Conservation (phyloP, 2,797 vertebrate genomes). For the Fundulus diaphanus region DNA sequence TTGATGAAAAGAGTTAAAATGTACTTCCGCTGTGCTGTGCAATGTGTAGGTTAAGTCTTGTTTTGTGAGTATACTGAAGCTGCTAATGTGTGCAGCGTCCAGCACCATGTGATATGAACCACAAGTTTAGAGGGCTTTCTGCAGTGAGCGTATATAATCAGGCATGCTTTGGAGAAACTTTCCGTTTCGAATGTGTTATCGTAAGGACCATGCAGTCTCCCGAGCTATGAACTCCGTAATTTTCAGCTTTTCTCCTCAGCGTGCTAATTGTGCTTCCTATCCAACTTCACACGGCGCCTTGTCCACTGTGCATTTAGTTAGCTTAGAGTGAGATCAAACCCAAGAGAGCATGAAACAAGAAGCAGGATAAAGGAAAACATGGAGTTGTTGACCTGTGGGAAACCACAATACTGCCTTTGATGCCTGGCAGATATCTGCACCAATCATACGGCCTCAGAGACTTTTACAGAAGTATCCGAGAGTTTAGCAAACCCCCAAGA, state of each 20-base stretch:
- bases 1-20: conserved; percentile 1
- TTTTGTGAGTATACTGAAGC: conserved; percentile 2
- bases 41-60: not conserved
- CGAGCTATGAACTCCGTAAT: conserved; percentile 28
- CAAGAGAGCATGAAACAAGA: conserved; percentile 45
- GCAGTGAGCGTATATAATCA: conserved; percentile 28
- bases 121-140: conserved; percentile 17
- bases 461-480: conserved; percentile 42
- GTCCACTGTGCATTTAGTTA: conserved; percentile 32
- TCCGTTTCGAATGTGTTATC: conserved; percentile 38
- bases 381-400: conserved; percentile 46
- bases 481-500: conserved; percentile 40
- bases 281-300: conserved; percentile 8
- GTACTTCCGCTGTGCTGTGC: not conserved
- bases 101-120: conserved; percentile 26
- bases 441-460: conserved; percentile 18
- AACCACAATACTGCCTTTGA: conserved; percentile 30
- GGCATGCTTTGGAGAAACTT: conserved; percentile 21
- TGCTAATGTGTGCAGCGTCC: not conserved
- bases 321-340: conserved; percentile 38
- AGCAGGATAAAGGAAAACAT: conserved; percentile 42
- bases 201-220: conserved; percentile 5
- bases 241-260: conserved; percentile 22
- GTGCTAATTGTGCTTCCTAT: conserved; percentile 10
- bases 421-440: conserved; percentile 41